phyloP scores from a whole-genome alignment of 1,140 invertebrate genomes.

The Megalonaias nervosa region DNA sequence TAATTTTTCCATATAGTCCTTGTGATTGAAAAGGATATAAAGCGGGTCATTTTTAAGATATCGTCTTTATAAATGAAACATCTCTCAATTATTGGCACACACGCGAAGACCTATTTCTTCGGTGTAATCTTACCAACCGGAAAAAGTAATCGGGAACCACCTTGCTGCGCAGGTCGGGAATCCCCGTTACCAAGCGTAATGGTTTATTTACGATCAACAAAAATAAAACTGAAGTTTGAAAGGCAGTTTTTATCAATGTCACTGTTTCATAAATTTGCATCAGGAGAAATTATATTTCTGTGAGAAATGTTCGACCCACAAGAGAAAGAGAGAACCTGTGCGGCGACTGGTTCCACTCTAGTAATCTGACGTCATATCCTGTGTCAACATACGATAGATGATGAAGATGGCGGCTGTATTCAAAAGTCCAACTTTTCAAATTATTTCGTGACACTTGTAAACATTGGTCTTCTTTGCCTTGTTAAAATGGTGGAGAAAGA shows the following conservation, averaged over 20 bases:
- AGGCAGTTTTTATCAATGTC: no score
- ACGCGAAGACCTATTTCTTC: not conserved
- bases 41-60: not conserved
- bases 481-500: constrained; percentile 62
- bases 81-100: not conserved
- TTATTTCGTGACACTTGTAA: constrained; percentile 4
- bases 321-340: no score
- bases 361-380: constrained; percentile 36
- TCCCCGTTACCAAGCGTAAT: constrained; percentile 50
- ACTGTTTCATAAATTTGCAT: no score
- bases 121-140: constrained; percentile 15
- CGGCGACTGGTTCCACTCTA: no score
- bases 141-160: constrained; percentile 22
- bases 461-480: not conserved
- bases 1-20: constrained; percentile 19
- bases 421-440: constrained; percentile 43
- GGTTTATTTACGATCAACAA: not conserved
- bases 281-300: no score
- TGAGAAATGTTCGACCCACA: no score
- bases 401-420: constrained; percentile 66
- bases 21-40: constrained; percentile 8
- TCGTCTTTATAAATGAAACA: not conserved
- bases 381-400: constrained; percentile 17
- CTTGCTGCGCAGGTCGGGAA: constrained; percentile 45
- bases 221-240: no score